phyloP scores from a whole-genome alignment of 2,113 vertebrate genomes.

The Platysteira castanea region DNA sequence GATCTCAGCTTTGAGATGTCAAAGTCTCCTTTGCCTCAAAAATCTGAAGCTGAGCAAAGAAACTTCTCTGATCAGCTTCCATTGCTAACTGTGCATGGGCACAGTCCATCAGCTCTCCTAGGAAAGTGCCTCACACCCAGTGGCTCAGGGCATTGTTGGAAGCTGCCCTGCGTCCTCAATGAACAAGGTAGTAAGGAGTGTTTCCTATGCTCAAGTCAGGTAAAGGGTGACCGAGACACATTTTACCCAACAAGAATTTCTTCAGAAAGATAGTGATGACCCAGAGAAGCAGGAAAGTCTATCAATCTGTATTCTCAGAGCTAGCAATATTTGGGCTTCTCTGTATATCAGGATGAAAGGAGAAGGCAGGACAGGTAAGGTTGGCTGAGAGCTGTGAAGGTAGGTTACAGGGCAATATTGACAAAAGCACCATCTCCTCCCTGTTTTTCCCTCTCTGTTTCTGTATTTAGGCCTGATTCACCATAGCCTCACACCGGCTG shows the following conservation, averaged over 20 bases:
- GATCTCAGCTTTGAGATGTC: neutral
- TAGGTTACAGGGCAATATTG: neutral
- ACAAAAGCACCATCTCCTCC: neutral
- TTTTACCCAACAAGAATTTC: neutral
- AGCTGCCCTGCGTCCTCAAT: neutral
- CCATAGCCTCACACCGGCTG: neutral
- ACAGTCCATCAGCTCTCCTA: neutral
- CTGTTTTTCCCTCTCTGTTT: neutral
- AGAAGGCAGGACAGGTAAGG: neutral
- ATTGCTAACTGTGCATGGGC: fast-evolving
- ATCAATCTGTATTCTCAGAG: neutral
- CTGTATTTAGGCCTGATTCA: neutral
- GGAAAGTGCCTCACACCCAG: neutral
- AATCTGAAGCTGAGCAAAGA: neutral
- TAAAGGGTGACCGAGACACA: fast-evolving
- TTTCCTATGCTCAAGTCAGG: neutral
- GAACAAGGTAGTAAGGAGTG: neutral
- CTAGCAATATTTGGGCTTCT: neutral
- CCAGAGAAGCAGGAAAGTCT: neutral
- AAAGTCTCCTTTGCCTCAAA: neutral
- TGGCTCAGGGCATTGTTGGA: neutral
- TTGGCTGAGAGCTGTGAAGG: neutral
- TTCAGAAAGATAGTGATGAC: neutral
- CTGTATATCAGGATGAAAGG: neutral
- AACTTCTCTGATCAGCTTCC: neutral